Evolutionary conservation across 2,797 vertebrate species (phyloP).

Genomic region (Neomorphus geoffroyi): DNA sequence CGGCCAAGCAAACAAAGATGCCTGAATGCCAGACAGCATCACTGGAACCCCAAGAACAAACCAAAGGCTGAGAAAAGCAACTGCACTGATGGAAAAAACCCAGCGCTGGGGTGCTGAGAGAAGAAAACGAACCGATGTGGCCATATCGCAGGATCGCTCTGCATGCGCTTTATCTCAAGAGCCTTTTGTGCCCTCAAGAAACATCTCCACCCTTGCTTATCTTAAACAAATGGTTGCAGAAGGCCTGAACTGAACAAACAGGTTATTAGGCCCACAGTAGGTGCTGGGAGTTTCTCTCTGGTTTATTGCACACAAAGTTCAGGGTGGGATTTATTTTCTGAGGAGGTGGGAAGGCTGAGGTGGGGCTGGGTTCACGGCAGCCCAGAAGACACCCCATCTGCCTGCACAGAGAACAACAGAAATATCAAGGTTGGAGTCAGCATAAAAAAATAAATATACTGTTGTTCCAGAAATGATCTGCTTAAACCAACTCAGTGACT

Average conservation of each 20-base stretch:
- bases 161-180: not conserved
- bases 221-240: slow-evolving; percentile 55
- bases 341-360: not conserved
- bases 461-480: not conserved
- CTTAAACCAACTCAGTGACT: not conserved
- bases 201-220: slow-evolving; percentile 34
- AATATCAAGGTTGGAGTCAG: not conserved
- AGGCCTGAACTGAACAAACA: slow-evolving; percentile 46
- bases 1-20: not conserved
- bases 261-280: not conserved
- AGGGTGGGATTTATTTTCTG: slow-evolving; percentile 14
- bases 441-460: fast-evolving
- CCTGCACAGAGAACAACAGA: not conserved
- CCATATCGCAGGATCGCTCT: fast-evolving
- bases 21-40: not conserved
- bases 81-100: not conserved
- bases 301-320: slow-evolving; percentile 38
- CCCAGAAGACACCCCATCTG: fast-evolving
- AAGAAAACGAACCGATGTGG: not conserved
- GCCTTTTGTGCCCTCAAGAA: slow-evolving; percentile 36
- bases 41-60: not conserved
- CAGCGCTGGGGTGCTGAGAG: not conserved
- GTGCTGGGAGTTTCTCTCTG: not conserved
- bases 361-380: not conserved
- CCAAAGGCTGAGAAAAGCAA: not conserved